phyloP scores from a whole-genome alignment of 2,113 vertebrate species.

The Ageneiosus marmoratus region DNA sequence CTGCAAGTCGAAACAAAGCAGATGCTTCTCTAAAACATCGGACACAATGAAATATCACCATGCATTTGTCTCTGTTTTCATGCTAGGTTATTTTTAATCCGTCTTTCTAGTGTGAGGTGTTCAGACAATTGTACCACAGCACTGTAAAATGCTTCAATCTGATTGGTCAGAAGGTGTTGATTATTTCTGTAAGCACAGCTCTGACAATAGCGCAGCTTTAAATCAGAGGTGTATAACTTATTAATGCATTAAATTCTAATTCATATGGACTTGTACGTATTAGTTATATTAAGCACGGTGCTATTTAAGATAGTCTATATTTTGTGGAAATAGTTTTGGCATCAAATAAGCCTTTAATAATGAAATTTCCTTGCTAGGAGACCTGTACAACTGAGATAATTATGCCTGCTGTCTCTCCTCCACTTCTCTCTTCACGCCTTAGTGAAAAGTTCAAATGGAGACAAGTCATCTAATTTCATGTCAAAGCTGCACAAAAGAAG shows the following conservation, averaged over 20 bases:
- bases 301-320: background rate
- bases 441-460: conserved; percentile 47
- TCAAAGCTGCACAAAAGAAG: conserved; percentile 46
- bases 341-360: conserved; percentile 7
- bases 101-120: background rate
- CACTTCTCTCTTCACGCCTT: conserved; percentile 36
- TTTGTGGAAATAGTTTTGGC: background rate
- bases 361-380: conserved; percentile 34
- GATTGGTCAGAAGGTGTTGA: background rate
- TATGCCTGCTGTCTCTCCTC: conserved; percentile 47
- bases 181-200: no score
- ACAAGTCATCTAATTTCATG: conserved; percentile 46
- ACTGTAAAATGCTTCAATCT: background rate
- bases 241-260: background rate
- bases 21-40: conserved; percentile 58
- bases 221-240: background rate
- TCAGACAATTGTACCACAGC: background rate
- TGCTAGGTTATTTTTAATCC: background rate
- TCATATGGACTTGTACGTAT: background rate
- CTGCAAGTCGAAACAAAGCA: conserved; percentile 67
- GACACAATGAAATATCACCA: background rate
- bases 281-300: background rate
- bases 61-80: background rate
- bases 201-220: no score
- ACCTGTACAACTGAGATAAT: conserved; percentile 49